Conservation (phyloP, 1,140 invertebrate genomes). For the Drosophila sulfurigaster region DNA sequence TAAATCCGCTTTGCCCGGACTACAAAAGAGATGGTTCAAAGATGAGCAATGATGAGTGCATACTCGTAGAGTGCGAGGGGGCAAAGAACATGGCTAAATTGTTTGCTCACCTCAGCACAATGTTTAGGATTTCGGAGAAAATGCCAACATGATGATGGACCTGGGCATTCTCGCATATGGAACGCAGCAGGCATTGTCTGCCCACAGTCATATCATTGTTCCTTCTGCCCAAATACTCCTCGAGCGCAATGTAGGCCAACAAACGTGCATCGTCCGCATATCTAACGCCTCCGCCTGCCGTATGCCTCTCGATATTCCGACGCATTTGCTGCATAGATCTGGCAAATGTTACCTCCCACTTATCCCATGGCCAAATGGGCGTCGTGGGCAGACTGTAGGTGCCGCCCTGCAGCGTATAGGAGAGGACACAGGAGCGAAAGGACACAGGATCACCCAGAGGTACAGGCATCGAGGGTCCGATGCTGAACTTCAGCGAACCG, state of each 20-base stretch:
- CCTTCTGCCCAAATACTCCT: slow-evolving; percentile 66
- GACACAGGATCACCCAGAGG: slow-evolving; percentile 68
- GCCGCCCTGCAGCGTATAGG: slow-evolving; percentile 72
- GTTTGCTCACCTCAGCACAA: slow-evolving; percentile 72
- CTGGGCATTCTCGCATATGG: slow-evolving; percentile 83
- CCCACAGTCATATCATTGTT: slow-evolving; percentile 58
- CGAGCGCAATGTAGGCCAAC: slow-evolving; percentile 70
- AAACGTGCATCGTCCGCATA: slow-evolving; percentile 73
- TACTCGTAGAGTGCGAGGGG: no score
- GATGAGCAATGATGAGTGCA: background rate
- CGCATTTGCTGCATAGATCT: slow-evolving; percentile 64
- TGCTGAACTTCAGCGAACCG: slow-evolving; percentile 68
- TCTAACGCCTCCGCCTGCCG: slow-evolving; percentile 50
- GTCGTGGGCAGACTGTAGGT: slow-evolving; percentile 65
- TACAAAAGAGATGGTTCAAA: slow-evolving; percentile 38
- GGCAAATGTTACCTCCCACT: slow-evolving; percentile 76
- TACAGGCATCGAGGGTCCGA: slow-evolving; percentile 72
- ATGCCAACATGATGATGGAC: slow-evolving; percentile 76
- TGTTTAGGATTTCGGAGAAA: slow-evolving; percentile 78
- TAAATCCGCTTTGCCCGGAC: slow-evolving; percentile 73
- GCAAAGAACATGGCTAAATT: background rate
- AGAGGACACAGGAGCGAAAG: slow-evolving; percentile 73
- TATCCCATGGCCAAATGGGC: slow-evolving; percentile 78
- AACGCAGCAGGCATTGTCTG: slow-evolving; percentile 68
- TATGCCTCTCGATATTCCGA: slow-evolving; percentile 57